phyloP scores from a whole-genome alignment of 2,888 invertebrate genomes.

The Brachyptera putata region DNA sequence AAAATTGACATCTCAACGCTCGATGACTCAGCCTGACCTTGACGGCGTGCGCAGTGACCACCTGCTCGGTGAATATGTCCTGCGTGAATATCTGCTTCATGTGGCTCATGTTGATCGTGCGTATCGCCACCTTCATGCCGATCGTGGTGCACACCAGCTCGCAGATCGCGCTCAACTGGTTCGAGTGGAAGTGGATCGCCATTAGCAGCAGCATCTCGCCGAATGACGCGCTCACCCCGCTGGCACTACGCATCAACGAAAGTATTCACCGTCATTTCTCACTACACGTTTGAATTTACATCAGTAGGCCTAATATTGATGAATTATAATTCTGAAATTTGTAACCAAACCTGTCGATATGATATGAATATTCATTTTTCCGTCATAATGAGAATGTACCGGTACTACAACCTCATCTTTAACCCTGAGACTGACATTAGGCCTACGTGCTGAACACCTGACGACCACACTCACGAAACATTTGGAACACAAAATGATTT shows the following conservation, averaged over 20 bases:
- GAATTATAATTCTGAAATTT: too few relatives aligned
- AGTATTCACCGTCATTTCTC: too few relatives aligned
- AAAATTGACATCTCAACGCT: background rate
- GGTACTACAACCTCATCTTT: too few relatives aligned
- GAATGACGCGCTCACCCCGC: constrained; percentile 82
- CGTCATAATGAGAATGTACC: too few relatives aligned
- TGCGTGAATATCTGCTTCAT: constrained; percentile 94
- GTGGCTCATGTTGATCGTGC: constrained; percentile 80
- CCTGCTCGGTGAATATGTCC: constrained; percentile 96
- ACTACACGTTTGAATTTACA: too few relatives aligned
- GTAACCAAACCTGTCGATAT: too few relatives aligned
- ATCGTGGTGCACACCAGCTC: constrained; percentile 91
- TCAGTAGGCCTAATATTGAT: too few relatives aligned
- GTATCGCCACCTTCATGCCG: constrained; percentile 88
- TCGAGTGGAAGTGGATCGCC: constrained; percentile 96
- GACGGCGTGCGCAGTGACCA: constrained; percentile 92
- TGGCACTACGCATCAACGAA: constrained; percentile 53
- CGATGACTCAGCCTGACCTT: constrained; percentile 57
- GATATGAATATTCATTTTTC: too few relatives aligned
- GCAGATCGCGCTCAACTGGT: constrained; percentile 87
- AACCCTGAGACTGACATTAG: too few relatives aligned
- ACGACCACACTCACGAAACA: too few relatives aligned
- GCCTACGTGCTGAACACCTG: too few relatives aligned
- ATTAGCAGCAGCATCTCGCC: constrained; percentile 93
- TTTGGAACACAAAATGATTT: too few relatives aligned